Percentiles rank a stretch among this genome's conserved stretches.
Conservation (phyloP, 1,140 invertebrate species). For the Apis mellifera region DNA sequence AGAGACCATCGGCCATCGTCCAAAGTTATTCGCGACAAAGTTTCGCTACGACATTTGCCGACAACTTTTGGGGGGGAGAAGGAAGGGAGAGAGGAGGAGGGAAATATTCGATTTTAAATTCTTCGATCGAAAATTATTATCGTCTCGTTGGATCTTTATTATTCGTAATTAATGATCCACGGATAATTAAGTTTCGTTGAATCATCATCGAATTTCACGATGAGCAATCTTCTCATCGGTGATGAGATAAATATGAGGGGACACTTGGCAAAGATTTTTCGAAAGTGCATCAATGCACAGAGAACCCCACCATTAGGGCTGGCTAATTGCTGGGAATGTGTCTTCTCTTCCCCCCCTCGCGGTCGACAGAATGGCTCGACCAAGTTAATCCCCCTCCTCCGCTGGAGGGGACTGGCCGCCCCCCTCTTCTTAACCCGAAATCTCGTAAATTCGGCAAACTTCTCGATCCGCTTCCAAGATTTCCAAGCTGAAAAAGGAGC, state of each 20-base stretch:
- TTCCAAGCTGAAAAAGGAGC: slow-evolving; percentile 44
- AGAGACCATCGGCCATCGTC: neutral
- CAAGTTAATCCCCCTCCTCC: slow-evolving; percentile 41
- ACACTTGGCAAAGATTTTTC: neutral
- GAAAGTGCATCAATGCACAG: neutral
- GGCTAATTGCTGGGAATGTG: slow-evolving; percentile 57
- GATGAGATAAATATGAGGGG: no score
- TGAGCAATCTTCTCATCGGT: no score
- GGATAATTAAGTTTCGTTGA: no score
- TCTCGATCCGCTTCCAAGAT: slow-evolving; percentile 51
- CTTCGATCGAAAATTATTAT: no score
- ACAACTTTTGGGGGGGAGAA: neutral
- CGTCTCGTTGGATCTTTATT: no score
- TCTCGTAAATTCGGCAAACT: slow-evolving; percentile 55
- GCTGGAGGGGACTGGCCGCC: no score
- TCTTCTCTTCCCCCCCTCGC: slow-evolving; percentile 39
- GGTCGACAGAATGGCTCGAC: slow-evolving; percentile 55
- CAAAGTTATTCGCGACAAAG: slow-evolving; percentile 19
- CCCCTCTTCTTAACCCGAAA: slow-evolving; percentile 13
- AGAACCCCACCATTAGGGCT: slow-evolving; percentile 12
- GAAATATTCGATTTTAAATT: no score
- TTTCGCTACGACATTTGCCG: neutral
- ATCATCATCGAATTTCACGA: no score
- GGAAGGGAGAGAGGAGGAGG: no score
- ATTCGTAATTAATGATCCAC: no score